A percentile compares a stretch with the other conserved stretches of the same genome.
Conservation (phyloP, 2,888 invertebrate species). For the Sipha maydis region DNA sequence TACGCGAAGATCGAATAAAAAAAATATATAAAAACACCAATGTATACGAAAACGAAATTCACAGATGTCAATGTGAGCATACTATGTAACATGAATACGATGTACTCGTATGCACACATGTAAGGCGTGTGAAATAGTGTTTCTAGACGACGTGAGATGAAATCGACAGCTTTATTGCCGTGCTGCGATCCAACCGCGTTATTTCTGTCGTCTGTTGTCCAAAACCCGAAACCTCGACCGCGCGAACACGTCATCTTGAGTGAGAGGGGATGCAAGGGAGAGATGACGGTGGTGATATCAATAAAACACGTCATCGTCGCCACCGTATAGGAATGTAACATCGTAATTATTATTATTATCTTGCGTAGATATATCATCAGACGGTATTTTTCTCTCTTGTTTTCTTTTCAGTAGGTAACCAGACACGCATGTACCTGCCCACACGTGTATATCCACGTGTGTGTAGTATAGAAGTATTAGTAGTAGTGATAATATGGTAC, state of each 20-base stretch:
- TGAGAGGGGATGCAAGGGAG: no score
- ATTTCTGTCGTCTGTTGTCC: neutral
- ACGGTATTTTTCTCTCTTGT: neutral
- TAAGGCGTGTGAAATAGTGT: no score
- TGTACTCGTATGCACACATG: no score
- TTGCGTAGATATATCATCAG: neutral
- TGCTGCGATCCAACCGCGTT: no score
- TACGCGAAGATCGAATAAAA: no score
- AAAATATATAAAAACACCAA: no score
- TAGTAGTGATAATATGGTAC: neutral
- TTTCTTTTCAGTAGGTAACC: neutral
- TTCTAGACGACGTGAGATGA: no score
- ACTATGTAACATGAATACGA: no score
- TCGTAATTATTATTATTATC: constrained; percentile 23
- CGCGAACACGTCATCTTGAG: neutral
- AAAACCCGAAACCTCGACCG: neutral
- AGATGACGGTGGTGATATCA: neutral
- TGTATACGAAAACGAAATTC: no score
- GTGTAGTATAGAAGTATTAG: neutral
- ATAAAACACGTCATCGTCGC: constrained; percentile 22
- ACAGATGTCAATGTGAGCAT: no score
- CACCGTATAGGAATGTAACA: constrained; percentile 15
- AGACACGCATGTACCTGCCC: neutral
- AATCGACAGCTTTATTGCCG: no score
- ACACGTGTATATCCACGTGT: neutral